These are phyloP conservation scores for Rhamnusium bicolor DNA, from an alignment of 2,888 invertebrate genomes.

Conservation along the genomic window DNA sequence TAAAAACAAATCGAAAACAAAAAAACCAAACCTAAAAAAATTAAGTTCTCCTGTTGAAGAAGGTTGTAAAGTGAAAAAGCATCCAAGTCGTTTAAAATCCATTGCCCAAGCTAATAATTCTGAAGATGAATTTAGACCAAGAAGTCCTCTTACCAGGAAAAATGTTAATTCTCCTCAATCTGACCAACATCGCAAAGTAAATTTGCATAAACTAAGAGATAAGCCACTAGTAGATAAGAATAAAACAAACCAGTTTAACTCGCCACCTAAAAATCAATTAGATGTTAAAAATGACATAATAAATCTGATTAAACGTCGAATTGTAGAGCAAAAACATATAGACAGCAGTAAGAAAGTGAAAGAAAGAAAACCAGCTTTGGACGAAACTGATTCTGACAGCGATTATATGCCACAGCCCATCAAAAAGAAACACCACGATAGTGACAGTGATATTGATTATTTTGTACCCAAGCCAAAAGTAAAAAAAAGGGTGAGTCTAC, in stretches of 20 bases:
- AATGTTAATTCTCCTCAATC: conserved; percentile 38
- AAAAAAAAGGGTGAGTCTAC: conserved; percentile 61
- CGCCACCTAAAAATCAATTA: conserved; percentile 42
- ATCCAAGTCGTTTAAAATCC: conserved; percentile 51
- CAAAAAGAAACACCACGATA: conserved; percentile 61
- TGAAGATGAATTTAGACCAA: conserved; percentile 59
- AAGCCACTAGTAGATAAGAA: not conserved
- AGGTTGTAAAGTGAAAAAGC: conserved; percentile 49
- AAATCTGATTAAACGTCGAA: conserved; percentile 73
- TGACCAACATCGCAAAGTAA: conserved; percentile 25
- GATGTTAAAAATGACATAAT: conserved; percentile 73
- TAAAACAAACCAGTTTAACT: conserved; percentile 11
- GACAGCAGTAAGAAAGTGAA: conserved; percentile 68
- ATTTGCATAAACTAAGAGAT: conserved; percentile 49
- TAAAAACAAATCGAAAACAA: conserved; percentile 41
- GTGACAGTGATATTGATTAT: conserved; percentile 61
- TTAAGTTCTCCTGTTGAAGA: conserved; percentile 44
- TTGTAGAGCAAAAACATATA: conserved; percentile 71
- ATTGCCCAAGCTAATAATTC: conserved; percentile 54
- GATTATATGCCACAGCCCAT: conserved; percentile 72
- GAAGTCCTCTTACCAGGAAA: conserved; percentile 41
- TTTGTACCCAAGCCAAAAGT: conserved; percentile 64
- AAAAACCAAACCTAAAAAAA: conserved; percentile 61
- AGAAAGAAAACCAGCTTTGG: conserved; percentile 62
- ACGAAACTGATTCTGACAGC: conserved; percentile 69